A percentile compares a stretch with the other conserved stretches of the same genome.
Conservation (phyloP, 1,140 invertebrate genomes). For the Saxidomus purpurata region DNA sequence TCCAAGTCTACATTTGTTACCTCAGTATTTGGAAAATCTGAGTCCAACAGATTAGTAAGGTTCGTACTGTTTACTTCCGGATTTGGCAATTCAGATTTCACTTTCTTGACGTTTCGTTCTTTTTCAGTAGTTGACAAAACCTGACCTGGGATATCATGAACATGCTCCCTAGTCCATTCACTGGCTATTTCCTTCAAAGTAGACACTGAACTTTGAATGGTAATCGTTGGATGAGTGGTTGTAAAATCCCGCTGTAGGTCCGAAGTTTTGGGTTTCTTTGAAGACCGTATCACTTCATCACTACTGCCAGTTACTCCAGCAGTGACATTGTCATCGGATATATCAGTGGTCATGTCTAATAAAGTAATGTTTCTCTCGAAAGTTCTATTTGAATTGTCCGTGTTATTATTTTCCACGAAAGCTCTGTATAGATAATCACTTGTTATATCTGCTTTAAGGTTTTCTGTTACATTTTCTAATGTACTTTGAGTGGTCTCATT, state of each 20-base stretch:
- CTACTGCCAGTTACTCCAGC: not conserved
- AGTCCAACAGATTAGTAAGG: not conserved
- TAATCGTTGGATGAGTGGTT: not conserved
- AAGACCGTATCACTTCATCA: not conserved
- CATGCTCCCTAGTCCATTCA: not conserved
- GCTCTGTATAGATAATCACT: no score
- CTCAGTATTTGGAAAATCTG: not conserved
- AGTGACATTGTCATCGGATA: not conserved
- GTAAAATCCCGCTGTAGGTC: not conserved
- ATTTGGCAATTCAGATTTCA: not conserved
- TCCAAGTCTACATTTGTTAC: conserved; percentile 13
- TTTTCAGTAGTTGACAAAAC: not conserved
- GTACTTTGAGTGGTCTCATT: no score
- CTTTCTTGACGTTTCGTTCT: not conserved
- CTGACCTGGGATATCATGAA: not conserved
- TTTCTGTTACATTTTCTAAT: no score
- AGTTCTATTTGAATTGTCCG: no score
- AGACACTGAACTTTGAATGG: not conserved
- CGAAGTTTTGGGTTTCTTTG: not conserved
- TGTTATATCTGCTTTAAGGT: no score
- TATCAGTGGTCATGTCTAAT: not conserved
- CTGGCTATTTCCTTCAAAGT: not conserved
- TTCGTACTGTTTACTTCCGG: not conserved
- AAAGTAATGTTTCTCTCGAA: no score
- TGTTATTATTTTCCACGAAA: no score